These are phyloP conservation scores for Premnoplex brunnescens DNA, from an alignment of 2,797 vertebrate species.

Conservation along the genomic window DNA sequence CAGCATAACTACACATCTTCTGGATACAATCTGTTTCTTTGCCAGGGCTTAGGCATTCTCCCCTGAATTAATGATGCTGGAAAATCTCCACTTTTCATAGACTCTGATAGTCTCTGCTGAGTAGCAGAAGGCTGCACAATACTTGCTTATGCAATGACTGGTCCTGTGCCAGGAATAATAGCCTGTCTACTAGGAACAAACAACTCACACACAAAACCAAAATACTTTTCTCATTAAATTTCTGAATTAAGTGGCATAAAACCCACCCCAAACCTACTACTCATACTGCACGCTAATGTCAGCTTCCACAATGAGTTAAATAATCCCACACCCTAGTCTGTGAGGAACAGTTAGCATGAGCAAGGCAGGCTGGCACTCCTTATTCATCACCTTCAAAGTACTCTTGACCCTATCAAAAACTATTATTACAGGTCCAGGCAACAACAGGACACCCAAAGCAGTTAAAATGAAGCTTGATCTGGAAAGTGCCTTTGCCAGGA, in stretches of 20 bases:
- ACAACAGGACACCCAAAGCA: neutral
- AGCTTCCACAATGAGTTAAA: neutral
- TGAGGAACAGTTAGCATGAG: neutral
- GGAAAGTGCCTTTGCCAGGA: neutral
- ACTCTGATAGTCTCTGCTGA: neutral
- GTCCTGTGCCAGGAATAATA: constrained; percentile 42
- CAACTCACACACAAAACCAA: neutral
- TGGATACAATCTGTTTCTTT: constrained; percentile 35
- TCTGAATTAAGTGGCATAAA: neutral
- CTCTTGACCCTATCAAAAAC: neutral
- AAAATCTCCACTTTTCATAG: constrained; percentile 62
- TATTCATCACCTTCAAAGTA: neutral
- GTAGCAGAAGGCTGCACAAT: constrained; percentile 50
- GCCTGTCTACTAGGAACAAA: constrained; percentile 1
- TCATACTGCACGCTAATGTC: neutral
- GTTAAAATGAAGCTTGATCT: neutral
- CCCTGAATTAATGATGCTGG: constrained; percentile 59
- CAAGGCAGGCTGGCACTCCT: neutral
- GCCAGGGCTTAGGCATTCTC: constrained; percentile 26
- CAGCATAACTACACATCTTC: constrained; percentile 42
- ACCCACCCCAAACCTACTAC: neutral
- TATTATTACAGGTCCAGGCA: neutral
- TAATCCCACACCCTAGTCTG: neutral
- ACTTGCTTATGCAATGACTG: constrained; percentile 56
- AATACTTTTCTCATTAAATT: neutral